Evolutionary conservation across 2,113 vertebrate genomes (phyloP).

Genomic region (Cariama cristata): DNA sequence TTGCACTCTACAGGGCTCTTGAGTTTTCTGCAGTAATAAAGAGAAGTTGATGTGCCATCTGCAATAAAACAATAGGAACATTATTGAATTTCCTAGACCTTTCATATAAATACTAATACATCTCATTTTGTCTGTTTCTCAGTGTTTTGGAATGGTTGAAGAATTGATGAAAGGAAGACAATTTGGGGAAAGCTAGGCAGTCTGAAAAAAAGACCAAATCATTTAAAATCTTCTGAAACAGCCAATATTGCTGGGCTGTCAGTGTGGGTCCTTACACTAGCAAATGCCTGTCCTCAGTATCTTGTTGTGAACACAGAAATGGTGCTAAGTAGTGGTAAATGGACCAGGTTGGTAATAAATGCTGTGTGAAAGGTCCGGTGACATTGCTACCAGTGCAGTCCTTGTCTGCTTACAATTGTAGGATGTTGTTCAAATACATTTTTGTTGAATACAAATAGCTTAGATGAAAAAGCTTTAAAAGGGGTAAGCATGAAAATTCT

Average conservation of each 20-base stretch:
- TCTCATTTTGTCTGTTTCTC: constrained; percentile 13
- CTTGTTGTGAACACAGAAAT: not conserved
- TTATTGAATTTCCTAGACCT: constrained; percentile 67
- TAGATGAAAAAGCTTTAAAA: not conserved
- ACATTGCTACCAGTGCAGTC: not conserved
- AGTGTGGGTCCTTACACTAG: not conserved
- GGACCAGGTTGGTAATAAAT: fast-evolving
- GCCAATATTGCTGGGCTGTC: fast-evolving
- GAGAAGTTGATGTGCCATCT: constrained; percentile 68
- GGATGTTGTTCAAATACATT: not conserved
- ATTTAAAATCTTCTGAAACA: not conserved
- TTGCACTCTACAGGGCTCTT: constrained; percentile 69
- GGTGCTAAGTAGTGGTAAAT: not conserved
- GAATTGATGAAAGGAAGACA: not conserved
- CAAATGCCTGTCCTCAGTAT: not conserved
- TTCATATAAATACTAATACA: constrained; percentile 49
- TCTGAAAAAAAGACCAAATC: not conserved
- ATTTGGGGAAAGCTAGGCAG: not conserved
- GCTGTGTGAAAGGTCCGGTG: not conserved
- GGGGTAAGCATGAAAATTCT: not conserved
- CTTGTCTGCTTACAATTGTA: not conserved
- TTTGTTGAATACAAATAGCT: not conserved
- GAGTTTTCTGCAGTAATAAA: constrained; percentile 75
- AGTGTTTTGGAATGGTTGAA: constrained; percentile 8
- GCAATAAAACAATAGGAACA: constrained; percentile 69